Evolutionary conservation across 2,888 invertebrate genomes (phyloP).

Genomic region (Andrena fulva): DNA sequence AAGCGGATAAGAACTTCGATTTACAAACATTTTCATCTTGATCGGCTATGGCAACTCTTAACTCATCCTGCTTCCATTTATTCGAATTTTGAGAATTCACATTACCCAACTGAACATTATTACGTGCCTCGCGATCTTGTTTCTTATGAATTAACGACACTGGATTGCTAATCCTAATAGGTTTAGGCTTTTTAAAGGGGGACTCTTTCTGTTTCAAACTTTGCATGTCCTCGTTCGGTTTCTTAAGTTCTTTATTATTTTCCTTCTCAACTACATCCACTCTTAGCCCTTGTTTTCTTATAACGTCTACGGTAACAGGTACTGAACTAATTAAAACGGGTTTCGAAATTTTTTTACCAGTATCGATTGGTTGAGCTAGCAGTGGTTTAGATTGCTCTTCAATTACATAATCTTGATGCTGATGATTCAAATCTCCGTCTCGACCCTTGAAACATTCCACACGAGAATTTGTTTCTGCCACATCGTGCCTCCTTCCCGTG

Average conservation of each 20-base stretch:
- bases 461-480: neutral
- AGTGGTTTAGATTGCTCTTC: neutral
- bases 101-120: neutral
- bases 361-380: neutral
- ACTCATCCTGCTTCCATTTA: neutral
- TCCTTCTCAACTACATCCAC: neutral
- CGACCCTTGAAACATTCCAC: neutral
- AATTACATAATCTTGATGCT: neutral
- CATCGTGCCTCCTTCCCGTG: neutral
- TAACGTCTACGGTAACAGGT: neutral
- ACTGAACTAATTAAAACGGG: conserved; percentile 18
- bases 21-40: conserved; percentile 55
- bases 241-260: neutral
- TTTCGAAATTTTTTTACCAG: neutral
- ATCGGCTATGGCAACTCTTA: neutral
- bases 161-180: neutral
- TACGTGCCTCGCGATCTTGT: neutral
- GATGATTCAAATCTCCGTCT: neutral
- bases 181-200: neutral
- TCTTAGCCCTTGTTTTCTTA: neutral
- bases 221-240: neutral
- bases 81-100: neutral
- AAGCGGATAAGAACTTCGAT: conserved; percentile 74
- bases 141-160: neutral
- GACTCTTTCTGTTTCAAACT: neutral